Evolutionary conservation across 2,797 vertebrate species (phyloP), one percentile per base, ranked within the genome.

Genomic region (Urophycis tenuis): DNA sequence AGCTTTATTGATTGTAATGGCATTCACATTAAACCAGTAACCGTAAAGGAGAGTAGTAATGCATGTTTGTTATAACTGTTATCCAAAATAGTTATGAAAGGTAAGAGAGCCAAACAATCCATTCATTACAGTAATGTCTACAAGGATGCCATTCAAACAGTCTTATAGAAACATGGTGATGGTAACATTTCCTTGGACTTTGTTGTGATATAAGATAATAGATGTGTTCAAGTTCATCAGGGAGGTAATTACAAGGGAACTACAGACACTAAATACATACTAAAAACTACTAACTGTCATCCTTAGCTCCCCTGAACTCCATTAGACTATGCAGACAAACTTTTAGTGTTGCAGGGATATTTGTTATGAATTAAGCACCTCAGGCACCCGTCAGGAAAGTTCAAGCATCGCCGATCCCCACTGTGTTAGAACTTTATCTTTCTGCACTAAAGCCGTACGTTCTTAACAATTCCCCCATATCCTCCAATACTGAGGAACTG

Each of bases 21-120:
- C 9, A 67, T 67, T 67, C 60, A 67, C 25, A 67, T 29, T 67
- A 67, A 67, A 67, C n/a, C 60, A 29, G 60, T 67, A 67, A 75
- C 14, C 75, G 32, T 35, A 71, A 29, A 70, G 69, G 32, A 41
- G 74, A 31, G 22, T 34, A 49, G 12, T 75, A 71, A 79, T 78
- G 41, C 45, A 31, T 45, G 39, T 45, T 29, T 67, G 71, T 19
- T 49, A 76, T 41, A 32, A 41, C 32, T 49, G 36, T 29, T 75
- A 33, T n/a, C 74, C 30, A 29, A 29, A 36, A 35, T 75, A 36
- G n/a, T n/a, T 19, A 29, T 25, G n/a, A 29, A 30, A 60, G 25
- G 12, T 29, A 67, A 41, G 25, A 67, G 25, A 12, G 3, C 9
- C 60, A 67, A 67, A 67, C 60, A 67, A 67, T 29, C 9, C 60